Conservation (phyloP, 2,888 invertebrate genomes). For the Phaedon cochleariae region DNA sequence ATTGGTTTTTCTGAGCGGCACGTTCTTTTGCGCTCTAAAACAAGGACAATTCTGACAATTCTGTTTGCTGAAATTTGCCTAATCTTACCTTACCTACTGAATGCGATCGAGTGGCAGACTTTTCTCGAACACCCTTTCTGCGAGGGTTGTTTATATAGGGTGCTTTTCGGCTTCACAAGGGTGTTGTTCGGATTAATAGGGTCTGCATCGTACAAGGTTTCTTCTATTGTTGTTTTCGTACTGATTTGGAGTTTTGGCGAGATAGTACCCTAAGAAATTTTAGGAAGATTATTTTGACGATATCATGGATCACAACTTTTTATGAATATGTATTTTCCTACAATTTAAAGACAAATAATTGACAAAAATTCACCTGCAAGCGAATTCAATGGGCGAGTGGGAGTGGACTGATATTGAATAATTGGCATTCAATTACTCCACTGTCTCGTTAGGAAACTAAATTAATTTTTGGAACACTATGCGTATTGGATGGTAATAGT, state of each 20-base stretch:
- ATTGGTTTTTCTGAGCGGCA: constrained; percentile 23
- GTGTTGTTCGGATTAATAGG: constrained; percentile 44
- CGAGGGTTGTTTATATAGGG: constrained; percentile 50
- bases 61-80: constrained; percentile 1
- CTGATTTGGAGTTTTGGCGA: constrained; percentile 77
- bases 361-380: no score
- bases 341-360: no score
- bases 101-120: constrained; percentile 50
- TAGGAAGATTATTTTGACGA: constrained; percentile 1
- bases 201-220: constrained; percentile 60
- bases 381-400: no score
- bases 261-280: constrained; percentile 73
- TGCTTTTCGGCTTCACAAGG: constrained; percentile 59
- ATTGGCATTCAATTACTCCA: no score
- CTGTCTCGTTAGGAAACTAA: no score
- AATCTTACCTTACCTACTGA: constrained; percentile 40
- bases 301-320: no score
- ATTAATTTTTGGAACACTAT: no score
- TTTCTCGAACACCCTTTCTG: constrained; percentile 38
- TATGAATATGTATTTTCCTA: no score
- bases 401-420: no score
- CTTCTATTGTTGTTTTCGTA: constrained; percentile 74
- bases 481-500: no score
- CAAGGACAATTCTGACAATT: not conserved
- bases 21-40: constrained; percentile 29